Base-by-base conservation (phyloP, 2,888 invertebrate genomes). In the Cryptocheilus praepositus region DNA sequence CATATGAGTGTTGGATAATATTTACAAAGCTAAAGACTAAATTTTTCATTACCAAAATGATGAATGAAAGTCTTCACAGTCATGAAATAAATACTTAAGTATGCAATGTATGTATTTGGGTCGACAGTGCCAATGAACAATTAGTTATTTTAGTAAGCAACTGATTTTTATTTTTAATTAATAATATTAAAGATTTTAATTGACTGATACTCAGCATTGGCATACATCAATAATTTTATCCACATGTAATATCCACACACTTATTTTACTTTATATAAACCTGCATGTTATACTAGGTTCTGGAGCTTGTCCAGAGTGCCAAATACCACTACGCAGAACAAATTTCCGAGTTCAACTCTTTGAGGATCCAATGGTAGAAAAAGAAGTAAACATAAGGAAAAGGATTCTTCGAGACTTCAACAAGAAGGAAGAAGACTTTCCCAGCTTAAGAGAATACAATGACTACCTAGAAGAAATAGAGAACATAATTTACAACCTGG, bases 381-480 rank as follows among this genome's bases (percentile, higher is more conserved):
- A 98, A 88, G 99, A 99, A 91, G 95, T 98, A 8, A 98, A 98
- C 84, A 97, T 99, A 71, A 91, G 99, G 36, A 95, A 95, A 86
- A 91, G 95, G 77, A 93, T 99, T 21, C 89, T 98, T 13, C 92
- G 94, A 78, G 97, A 98, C 89, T 99, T 95, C 85, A 98, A 98
- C 85, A 97, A 98, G 85, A 96, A 95, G 85, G 96, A 98, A 87
- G 97, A 97, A 76, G 99, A 99, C 89, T 99, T 99, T 87, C 87
- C 90, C 0, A 91, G 93, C 0, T 88, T 97, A 64, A 90, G 92
- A 46, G 98, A 97, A 67, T 99, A 94, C 89, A 98, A 99, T 89
- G 96, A 98, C 89, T 99, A 99, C 88, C 91, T 99, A 79, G 99
- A 99, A 89, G 95, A 96, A 89, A 93, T 98, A 51, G 99, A 98